Evolutionary conservation across 2,113 vertebrate genomes (phyloP).

Genomic region (Zosterops lateralis): DNA sequence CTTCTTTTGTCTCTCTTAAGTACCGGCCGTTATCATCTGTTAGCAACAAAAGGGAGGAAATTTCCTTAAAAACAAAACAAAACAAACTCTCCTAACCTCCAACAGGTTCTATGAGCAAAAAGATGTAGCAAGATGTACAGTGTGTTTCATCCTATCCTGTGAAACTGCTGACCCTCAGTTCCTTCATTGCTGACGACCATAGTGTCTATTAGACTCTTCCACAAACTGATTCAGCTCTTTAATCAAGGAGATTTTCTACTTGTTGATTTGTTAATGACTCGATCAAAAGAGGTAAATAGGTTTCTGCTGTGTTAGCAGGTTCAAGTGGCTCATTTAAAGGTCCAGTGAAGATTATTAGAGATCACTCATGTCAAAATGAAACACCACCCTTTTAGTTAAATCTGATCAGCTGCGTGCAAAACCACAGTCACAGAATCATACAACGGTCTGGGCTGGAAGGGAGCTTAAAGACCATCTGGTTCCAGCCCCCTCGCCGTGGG

Average conservation of each 20-base stretch:
- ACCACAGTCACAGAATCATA: background rate
- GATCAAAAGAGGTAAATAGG: background rate
- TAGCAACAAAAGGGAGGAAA: background rate
- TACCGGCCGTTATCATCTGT: accelerated
- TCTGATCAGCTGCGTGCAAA: background rate
- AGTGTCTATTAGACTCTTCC: background rate
- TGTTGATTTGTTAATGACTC: background rate
- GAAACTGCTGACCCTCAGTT: background rate
- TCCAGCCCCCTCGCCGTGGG: accelerated
- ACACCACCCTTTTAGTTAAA: background rate
- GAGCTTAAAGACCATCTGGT: background rate
- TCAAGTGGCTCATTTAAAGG: background rate
- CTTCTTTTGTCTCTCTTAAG: background rate
- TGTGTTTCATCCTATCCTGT: background rate
- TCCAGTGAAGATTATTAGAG: background rate
- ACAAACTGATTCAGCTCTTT: background rate
- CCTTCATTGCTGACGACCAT: background rate
- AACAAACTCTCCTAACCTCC: background rate
- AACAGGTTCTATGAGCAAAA: background rate
- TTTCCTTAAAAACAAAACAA: background rate
- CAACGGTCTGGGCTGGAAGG: background rate
- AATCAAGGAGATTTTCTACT: background rate
- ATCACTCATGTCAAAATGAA: background rate
- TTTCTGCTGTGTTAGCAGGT: background rate
- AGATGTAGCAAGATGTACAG: background rate